These are phyloP conservation scores for Apodemia hepburni DNA, from an alignment of 2,888 invertebrate genomes.

Conservation along the genomic window DNA sequence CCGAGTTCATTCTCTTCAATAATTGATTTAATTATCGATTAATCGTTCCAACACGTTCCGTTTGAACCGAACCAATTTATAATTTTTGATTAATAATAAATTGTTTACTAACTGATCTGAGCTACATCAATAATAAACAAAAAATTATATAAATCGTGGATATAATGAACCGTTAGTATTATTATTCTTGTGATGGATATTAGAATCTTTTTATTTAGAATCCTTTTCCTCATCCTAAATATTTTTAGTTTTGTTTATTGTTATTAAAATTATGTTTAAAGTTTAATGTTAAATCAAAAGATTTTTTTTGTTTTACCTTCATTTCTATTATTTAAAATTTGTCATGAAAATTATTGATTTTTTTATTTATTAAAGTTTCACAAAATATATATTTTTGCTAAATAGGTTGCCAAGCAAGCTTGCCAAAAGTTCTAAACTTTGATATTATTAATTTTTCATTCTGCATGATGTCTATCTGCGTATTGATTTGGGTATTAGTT, in stretches of 20 bases:
- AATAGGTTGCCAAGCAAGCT: neutral
- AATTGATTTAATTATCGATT: neutral
- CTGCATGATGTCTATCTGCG: neutral
- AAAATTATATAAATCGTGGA: neutral
- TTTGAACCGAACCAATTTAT: neutral
- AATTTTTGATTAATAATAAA: too few species aligned
- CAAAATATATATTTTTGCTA: too few species aligned
- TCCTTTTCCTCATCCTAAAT: neutral
- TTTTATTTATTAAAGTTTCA: too few species aligned
- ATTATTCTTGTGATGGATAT: neutral
- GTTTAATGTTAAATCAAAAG: too few species aligned
- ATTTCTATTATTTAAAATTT: neutral
- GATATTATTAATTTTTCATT: neutral
- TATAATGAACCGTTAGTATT: neutral
- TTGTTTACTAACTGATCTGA: too few species aligned
- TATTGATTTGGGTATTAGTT: neutral
- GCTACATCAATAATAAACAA: too few species aligned
- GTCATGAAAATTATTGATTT: too few species aligned
- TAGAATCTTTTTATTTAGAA: neutral
- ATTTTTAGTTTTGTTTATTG: too few species aligned
- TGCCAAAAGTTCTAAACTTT: neutral
- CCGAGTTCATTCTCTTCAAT: conserved; percentile 2
- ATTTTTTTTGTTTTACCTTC: neutral
- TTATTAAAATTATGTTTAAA: too few species aligned
- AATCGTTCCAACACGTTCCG: neutral